phyloP scores from a whole-genome alignment of 2,113 vertebrate species.

The Tupaia tana region DNA sequence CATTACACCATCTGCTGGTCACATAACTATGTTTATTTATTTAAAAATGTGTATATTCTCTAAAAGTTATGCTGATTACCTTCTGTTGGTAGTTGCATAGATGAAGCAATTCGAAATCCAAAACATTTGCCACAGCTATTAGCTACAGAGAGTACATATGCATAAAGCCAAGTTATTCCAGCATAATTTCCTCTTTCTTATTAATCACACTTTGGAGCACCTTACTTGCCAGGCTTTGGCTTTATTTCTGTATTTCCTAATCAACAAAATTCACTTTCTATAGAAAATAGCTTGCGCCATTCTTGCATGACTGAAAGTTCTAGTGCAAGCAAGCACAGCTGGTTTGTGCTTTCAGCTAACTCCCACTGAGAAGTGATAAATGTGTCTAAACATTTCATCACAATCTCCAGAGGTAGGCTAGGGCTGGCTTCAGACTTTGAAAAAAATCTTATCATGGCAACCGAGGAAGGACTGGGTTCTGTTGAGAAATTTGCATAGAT shows the following conservation, averaged over 20 bases:
- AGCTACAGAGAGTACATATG: conserved; percentile 62
- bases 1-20: too few relatives aligned
- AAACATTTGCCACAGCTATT: conserved; percentile 80
- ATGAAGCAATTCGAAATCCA: conserved; percentile 63
- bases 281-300: conserved; percentile 59
- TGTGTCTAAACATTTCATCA: conserved; percentile 23
- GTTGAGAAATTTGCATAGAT: not conserved
- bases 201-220: conserved; percentile 44
- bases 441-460: conserved; percentile 50
- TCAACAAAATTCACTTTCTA: conserved; percentile 64
- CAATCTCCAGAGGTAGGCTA: conserved; percentile 20
- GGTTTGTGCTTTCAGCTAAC: conserved; percentile 3
- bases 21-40: conserved; percentile 3
- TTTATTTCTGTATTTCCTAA: conserved; percentile 69
- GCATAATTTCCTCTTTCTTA: conserved; percentile 66
- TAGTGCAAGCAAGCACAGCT: not conserved
- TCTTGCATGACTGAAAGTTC: conserved; percentile 49
- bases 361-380: conserved; percentile 17
- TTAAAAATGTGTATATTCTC: not conserved
- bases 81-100: conserved; percentile 37
- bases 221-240: conserved; percentile 61
- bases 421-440: not conserved
- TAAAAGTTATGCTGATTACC: not conserved
- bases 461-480: not conserved
- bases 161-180: conserved; percentile 68